Evolutionary conservation across 2,113 vertebrate species (phyloP).

Genomic region (Laticauda colubrina): DNA sequence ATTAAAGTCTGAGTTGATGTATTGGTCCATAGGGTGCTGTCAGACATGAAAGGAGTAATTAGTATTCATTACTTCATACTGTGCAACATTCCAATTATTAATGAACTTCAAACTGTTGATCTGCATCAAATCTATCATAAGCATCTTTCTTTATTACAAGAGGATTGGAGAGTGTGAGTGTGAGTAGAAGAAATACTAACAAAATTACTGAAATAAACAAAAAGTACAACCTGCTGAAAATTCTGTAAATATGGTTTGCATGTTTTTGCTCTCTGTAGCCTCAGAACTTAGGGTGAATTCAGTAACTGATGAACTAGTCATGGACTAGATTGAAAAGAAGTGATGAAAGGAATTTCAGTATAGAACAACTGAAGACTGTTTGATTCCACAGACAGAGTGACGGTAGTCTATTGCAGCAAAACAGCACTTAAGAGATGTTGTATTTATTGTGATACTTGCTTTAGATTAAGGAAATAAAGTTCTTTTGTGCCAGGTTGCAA

Average conservation of each 20-base stretch:
- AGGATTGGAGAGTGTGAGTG: conserved; percentile 70
- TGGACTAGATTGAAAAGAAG: neutral
- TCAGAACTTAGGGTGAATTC: neutral
- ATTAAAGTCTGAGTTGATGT: conserved; percentile 99
- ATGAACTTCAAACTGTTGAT: conserved; percentile 96
- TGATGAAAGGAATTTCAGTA: neutral
- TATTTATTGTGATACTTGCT: neutral
- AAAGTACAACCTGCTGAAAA: conserved; percentile 34
- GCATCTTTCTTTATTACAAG: conserved; percentile 82
- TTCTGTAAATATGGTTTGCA: neutral
- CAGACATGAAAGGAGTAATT: conserved; percentile 99
- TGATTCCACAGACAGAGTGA: neutral
- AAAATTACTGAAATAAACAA: conserved; percentile 48
- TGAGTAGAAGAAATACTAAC: conserved; percentile 35
- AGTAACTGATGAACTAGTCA: neutral
- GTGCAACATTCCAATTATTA: conserved; percentile 99
- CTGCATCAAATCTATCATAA: conserved; percentile 90
- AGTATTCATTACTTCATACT: conserved; percentile 99
- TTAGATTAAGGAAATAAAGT: neutral
- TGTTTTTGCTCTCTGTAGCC: neutral
- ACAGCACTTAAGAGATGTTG: neutral
- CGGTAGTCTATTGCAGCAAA: neutral
- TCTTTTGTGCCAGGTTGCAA: neutral
- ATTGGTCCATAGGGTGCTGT: conserved; percentile 93
- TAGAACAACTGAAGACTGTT: neutral